Evolutionary conservation across 2,113 vertebrate genomes (phyloP).

Genomic region (Tragelaphus imberbis): DNA sequence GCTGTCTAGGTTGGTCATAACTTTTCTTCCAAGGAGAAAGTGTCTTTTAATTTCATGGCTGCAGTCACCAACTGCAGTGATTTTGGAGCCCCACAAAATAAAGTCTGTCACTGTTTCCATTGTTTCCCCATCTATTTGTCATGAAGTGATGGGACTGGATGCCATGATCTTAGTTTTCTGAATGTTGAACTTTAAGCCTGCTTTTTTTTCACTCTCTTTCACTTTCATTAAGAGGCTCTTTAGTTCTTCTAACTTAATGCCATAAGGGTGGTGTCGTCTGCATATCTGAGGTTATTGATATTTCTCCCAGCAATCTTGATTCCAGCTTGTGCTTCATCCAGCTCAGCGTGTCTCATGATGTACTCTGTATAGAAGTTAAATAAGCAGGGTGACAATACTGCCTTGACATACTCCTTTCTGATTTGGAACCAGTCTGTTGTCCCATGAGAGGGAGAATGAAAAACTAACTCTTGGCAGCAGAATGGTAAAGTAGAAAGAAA

Average conservation of each 20-base stretch:
- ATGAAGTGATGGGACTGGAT: background rate
- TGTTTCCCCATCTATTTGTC: background rate
- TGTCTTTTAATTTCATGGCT: background rate
- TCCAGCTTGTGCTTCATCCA: background rate
- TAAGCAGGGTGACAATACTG: background rate
- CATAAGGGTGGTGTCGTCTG: background rate
- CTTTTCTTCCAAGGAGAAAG: background rate
- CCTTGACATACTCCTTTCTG: rapidly evolving
- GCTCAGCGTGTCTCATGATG: rapidly evolving
- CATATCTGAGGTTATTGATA: background rate
- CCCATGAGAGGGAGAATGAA: background rate
- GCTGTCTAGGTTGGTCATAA: background rate
- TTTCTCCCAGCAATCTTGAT: background rate
- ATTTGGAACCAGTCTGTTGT: background rate
- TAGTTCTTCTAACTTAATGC: background rate
- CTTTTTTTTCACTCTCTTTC: background rate
- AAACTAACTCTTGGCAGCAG: background rate
- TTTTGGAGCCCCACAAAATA: background rate
- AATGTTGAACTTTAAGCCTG: background rate
- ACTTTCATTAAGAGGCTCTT: background rate
- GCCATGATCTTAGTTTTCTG: background rate
- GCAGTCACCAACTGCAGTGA: background rate
- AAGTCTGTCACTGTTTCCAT: background rate
- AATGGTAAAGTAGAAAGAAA: background rate
- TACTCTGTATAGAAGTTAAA: background rate